phyloP scores from a whole-genome alignment of 2,888 invertebrate genomes.

The Eupithecia centaureata region DNA sequence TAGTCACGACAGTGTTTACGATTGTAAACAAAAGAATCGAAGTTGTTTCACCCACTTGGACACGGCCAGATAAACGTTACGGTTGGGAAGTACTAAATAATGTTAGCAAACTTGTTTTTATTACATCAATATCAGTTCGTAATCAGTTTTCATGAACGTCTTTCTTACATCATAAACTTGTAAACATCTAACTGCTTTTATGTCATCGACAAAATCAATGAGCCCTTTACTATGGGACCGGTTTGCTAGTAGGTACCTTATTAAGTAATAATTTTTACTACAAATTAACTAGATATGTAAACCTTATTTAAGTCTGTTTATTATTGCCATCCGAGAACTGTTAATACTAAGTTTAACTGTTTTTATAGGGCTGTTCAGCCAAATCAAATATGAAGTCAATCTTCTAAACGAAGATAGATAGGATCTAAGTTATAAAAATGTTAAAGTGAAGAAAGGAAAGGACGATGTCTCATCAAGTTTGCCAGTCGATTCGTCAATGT shows the following conservation, averaged over 20 bases:
- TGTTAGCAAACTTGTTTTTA: slow-evolving; percentile 31
- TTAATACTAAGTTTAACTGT: too few species aligned
- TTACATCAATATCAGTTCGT: slow-evolving; percentile 37
- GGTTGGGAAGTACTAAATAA: slow-evolving; percentile 12
- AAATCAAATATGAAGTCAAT: not conserved
- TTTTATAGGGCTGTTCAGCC: not conserved
- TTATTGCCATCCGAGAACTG: not conserved
- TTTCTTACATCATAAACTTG: slow-evolving; percentile 34
- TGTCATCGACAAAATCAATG: slow-evolving; percentile 12
- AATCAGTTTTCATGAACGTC: slow-evolving; percentile 39
- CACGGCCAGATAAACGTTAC: slow-evolving; percentile 13
- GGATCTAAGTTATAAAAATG: not conserved
- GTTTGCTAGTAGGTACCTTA: not conserved
- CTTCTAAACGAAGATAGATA: too few species aligned
- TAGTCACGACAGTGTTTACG: slow-evolving; percentile 38
- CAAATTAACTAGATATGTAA: not conserved
- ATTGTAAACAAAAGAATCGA: slow-evolving; percentile 22
- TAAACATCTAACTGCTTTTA: slow-evolving; percentile 18
- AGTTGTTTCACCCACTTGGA: slow-evolving; percentile 16
- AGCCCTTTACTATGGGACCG: slow-evolving; percentile 2
- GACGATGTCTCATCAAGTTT: slow-evolving; percentile 60
- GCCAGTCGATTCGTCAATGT: slow-evolving; percentile 76
- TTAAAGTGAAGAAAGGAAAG: slow-evolving; percentile 34
- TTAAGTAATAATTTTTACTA: not conserved
- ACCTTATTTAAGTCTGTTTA: not conserved